Base-by-base conservation (phyloP, 2,113 vertebrate species). In the Corapipo altera region DNA sequence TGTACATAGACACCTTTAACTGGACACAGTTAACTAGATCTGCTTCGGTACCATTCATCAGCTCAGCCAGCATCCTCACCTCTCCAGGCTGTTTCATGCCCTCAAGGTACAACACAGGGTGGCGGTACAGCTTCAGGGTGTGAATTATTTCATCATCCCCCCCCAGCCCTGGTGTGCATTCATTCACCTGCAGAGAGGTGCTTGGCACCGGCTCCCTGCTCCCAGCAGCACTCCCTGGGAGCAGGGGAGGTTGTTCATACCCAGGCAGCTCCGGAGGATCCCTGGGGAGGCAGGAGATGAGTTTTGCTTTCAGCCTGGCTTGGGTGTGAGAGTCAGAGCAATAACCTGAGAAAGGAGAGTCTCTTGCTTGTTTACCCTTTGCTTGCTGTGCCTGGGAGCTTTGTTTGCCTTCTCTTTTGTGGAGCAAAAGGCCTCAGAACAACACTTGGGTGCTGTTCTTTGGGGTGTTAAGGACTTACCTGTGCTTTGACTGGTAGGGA, bases 311-410 rank as follows among this genome's bases (percentile, higher is more conserved):
- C 39, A 69, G 49, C 12, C n/a, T 58, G n/a, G 28, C 32, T 64
- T 17, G 28, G 58, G 28, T 37, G 11, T 14, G 35, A 75, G 35
- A 43, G 41, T 54, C 37, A 75, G 59, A 84, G 83, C 59, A 85
- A 79, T 9, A 44, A 15, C 3, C 16, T 13, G 1, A 0, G 1
- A 9, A 14, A 39, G 14, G 8, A 7, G 6, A 19, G 1, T 24
- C 66, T 32, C 16, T 65, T 16, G 14, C 5, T 48, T 69, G 5
- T 15, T 72, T 54, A 19, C 11, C 5, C 41, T 64, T 18, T 28
- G 4, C 5, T 86, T 79, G 24, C 4, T 54, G 9, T 44, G 33
- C 3, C 4, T 11, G 2, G 4, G 48, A 6, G 13, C 6, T 85
- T 55, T 3, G 9, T 62, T 35, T 66, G 11, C 9, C 10, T 54